Evolutionary conservation across 1,140 invertebrate genomes (phyloP).

Genomic region (Bacillus rossius): DNA sequence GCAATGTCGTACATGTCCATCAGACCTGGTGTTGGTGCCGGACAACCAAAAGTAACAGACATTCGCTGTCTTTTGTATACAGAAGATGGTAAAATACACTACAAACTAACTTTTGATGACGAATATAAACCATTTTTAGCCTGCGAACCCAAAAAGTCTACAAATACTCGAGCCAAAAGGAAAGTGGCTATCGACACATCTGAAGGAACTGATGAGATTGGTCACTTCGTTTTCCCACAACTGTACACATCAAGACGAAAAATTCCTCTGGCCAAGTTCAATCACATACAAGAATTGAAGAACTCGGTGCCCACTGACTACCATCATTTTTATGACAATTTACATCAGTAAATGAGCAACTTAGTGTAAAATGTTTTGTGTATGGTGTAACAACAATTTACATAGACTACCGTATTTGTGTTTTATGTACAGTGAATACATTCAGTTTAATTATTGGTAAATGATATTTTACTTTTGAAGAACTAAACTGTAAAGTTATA

Average conservation of each 20-base stretch:
- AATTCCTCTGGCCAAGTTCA: slow-evolving; percentile 13
- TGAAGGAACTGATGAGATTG: background rate
- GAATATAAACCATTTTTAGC: slow-evolving; percentile 5
- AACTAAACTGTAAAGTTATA: too few relatives aligned
- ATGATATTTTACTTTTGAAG: too few relatives aligned
- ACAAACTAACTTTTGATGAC: slow-evolving; percentile 26
- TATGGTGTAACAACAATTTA: too few relatives aligned
- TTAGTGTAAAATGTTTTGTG: too few relatives aligned
- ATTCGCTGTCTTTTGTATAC: slow-evolving; percentile 28
- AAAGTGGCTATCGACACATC: background rate
- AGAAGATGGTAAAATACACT: slow-evolving; percentile 28
- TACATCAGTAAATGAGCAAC: slow-evolving; percentile 5
- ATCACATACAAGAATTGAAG: slow-evolving; percentile 14
- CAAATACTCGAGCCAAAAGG: background rate
- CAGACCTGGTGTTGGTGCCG: slow-evolving; percentile 27
- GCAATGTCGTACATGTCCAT: slow-evolving; percentile 21
- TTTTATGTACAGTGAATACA: too few relatives aligned
- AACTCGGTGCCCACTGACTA: slow-evolving; percentile 3
- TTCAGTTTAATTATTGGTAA: too few relatives aligned
- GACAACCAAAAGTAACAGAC: slow-evolving; percentile 31
- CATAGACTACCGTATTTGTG: too few relatives aligned
- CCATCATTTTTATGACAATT: slow-evolving; percentile 10
- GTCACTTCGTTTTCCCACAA: background rate
- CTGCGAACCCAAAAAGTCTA: background rate
- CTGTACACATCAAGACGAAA: background rate